Conservation (phyloP, 2,113 vertebrate species). For the Jaculus jaculus region DNA sequence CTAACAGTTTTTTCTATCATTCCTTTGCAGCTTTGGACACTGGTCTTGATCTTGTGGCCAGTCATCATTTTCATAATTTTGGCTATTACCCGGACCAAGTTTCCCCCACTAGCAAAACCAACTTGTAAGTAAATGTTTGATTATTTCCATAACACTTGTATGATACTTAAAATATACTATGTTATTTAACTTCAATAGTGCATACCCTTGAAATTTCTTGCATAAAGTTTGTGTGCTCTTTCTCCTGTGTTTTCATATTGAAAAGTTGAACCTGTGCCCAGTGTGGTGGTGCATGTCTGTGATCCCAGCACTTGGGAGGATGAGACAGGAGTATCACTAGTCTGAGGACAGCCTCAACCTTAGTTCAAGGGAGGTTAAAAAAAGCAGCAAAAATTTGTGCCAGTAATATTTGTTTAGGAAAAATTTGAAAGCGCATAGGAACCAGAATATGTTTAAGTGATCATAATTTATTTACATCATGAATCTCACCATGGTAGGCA, state of each 20-base stretch:
- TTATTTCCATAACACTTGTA: constrained; percentile 59
- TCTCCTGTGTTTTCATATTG: constrained; percentile 30
- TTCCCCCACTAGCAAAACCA: constrained; percentile 86
- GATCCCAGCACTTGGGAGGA: not conserved
- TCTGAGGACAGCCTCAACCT: not conserved
- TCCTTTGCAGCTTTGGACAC: constrained; percentile 92
- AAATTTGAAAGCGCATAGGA: not conserved
- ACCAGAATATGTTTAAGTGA: not conserved
- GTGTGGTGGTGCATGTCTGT: not conserved
- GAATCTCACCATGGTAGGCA: not conserved
- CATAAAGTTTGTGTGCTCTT: constrained; percentile 19
- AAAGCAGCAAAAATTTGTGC: constrained; percentile 39
- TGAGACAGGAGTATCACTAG: not conserved
- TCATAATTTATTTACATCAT: constrained; percentile 18
- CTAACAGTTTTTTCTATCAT: constrained; percentile 73
- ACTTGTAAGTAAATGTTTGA: constrained; percentile 90
- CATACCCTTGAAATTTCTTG: constrained; percentile 27
- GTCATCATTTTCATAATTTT: constrained; percentile 95
- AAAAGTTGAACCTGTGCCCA: constrained; percentile 12
- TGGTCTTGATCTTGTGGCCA: constrained; percentile 94
- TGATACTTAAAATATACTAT: constrained; percentile 65
- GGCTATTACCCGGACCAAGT: constrained; percentile 92
- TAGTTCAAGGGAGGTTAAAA: not conserved
- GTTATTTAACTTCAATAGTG: not conserved
- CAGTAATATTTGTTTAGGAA: constrained; percentile 7